These are phyloP conservation scores for Prinia subflava DNA, from an alignment of 2,113 vertebrate genomes.

Conservation along the genomic window DNA sequence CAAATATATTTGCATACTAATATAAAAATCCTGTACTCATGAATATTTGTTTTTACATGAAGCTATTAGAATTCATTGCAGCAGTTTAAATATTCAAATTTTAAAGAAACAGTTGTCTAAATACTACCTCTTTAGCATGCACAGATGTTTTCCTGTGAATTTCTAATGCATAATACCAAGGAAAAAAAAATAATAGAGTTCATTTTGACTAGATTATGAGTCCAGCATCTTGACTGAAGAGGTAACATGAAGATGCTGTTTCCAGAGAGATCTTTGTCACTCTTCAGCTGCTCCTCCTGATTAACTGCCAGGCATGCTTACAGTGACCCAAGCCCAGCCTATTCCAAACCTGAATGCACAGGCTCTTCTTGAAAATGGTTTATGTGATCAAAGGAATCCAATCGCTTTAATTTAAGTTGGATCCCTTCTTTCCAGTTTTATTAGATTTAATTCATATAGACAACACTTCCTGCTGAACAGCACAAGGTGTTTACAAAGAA, in stretches of 20 bases:
- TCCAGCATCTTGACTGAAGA: constrained; percentile 4
- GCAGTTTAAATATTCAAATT: constrained; percentile 53
- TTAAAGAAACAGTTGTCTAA: constrained; percentile 58
- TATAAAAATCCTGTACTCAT: constrained; percentile 27
- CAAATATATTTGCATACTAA: constrained; percentile 54
- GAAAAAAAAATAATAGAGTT: not conserved
- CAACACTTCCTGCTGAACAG: constrained; percentile 35
- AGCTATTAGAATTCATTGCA: constrained; percentile 52
- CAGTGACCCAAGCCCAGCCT: not conserved
- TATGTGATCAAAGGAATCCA: constrained; percentile 9
- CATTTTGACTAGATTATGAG: not conserved
- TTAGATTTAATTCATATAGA: constrained; percentile 32
- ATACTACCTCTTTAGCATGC: constrained; percentile 52
- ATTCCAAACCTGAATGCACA: not conserved
- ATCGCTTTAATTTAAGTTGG: constrained; percentile 11
- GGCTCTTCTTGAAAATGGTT: not conserved
- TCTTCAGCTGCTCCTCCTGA: not conserved
- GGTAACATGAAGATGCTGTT: not conserved
- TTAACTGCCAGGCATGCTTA: not conserved
- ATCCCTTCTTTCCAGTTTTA: constrained; percentile 25
- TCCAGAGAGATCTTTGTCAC: not conserved
- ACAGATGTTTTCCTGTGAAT: constrained; percentile 53
- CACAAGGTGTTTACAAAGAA: constrained; percentile 56
- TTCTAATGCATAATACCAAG: constrained; percentile 31
- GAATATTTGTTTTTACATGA: constrained; percentile 54